These are phyloP conservation scores for Phalanger gymnotis DNA, from an alignment of 2,797 vertebrate species.

Conservation along the genomic window DNA sequence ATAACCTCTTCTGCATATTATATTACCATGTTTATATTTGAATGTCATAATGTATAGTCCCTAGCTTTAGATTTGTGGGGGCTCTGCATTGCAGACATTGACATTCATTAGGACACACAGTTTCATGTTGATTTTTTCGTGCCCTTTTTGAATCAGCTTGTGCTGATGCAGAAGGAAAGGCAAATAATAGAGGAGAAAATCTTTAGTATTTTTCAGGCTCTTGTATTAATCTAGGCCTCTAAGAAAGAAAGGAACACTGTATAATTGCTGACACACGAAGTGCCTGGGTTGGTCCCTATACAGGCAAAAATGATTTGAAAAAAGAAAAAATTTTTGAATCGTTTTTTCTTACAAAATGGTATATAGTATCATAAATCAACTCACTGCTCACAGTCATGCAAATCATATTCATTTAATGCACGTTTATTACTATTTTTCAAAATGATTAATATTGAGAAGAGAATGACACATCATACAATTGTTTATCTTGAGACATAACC, in stretches of 20 bases:
- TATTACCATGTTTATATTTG: not conserved
- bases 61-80: not conserved
- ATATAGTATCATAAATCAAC: not conserved
- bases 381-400: not conserved
- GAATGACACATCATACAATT: not conserved
- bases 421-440: conserved; percentile 13
- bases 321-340: conserved; percentile 33
- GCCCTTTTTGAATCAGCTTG: conserved; percentile 29
- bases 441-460: not conserved
- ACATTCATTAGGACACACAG: not conserved
- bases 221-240: not conserved
- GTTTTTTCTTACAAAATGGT: conserved; percentile 3
- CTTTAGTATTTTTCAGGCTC: conserved; percentile 15
- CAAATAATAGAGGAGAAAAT: conserved; percentile 35
- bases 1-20: not conserved
- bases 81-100: not conserved
- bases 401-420: conserved; percentile 20
- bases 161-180: conserved; percentile 31
- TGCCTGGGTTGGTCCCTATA: not conserved
- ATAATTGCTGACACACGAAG: not conserved
- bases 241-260: not conserved
- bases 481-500: not conserved
- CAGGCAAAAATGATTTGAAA: not conserved
- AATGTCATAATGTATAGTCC: not conserved
- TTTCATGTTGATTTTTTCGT: conserved; percentile 2